Evolutionary conservation across 2,797 vertebrate species (phyloP).

Genomic region (Rhabdophis nuchalis): DNA sequence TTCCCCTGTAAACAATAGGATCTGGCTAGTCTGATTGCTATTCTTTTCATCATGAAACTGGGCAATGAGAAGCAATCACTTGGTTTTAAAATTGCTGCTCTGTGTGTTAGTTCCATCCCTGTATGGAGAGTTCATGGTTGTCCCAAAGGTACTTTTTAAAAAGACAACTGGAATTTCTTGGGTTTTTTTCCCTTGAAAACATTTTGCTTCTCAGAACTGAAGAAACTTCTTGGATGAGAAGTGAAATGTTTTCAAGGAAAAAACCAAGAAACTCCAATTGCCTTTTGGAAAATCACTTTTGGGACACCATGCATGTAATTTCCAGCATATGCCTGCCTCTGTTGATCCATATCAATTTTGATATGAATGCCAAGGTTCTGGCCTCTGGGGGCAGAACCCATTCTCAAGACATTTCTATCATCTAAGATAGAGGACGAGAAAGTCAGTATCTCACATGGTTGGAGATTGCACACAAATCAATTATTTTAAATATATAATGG

Average conservation of each 20-base stretch:
- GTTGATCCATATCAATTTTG: neutral
- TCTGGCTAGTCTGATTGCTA: neutral
- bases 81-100: neutral
- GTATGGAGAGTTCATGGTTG: neutral
- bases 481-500: too few species aligned
- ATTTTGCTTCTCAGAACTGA: neutral
- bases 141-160: neutral
- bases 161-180: neutral
- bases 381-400: neutral
- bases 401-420: neutral
- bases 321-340: neutral
- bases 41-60: neutral
- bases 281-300: too few species aligned
- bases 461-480: too few species aligned
- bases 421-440: too few species aligned
- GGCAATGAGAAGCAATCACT: neutral
- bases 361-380: neutral
- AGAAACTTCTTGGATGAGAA: too few species aligned
- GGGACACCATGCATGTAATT: neutral
- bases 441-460: too few species aligned
- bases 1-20: neutral
- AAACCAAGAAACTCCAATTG: neutral
- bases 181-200: neutral
- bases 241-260: neutral
- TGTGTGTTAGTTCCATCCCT: neutral